Percentiles rank a stretch among this genome's conserved stretches.
phyloP scores from a whole-genome alignment of 1,140 invertebrate genomes.

The Varroa destructor region DNA sequence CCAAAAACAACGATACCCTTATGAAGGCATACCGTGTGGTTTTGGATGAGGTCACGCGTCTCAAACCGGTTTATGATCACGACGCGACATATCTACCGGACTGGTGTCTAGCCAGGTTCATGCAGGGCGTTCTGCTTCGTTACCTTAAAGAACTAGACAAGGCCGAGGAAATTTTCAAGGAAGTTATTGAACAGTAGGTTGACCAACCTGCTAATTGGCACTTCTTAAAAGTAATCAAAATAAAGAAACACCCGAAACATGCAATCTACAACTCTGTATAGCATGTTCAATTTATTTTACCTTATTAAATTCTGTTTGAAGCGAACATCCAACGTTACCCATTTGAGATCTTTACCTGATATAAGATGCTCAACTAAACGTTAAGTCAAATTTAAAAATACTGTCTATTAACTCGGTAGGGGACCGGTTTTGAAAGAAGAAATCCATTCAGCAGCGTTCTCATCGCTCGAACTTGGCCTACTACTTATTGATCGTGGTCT shows the following conservation, averaged over 20 bases:
- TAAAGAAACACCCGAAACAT: too few relatives aligned
- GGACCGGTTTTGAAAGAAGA: slow-evolving; percentile 1
- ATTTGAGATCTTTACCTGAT: too few relatives aligned
- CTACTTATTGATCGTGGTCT: not conserved
- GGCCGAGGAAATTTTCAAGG: slow-evolving; percentile 10
- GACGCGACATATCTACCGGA: slow-evolving; percentile 10
- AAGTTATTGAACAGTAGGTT: slow-evolving; percentile 20
- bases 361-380: too few relatives aligned
- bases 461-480: not conserved
- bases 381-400: too few relatives aligned
- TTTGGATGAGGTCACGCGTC: not conserved
- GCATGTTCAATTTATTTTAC: not conserved
- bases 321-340: too few relatives aligned
- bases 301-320: not conserved
- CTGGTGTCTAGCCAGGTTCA: slow-evolving; percentile 20
- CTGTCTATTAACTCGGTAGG: not conserved
- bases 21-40: not conserved
- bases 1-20: slow-evolving; percentile 17
- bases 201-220: not conserved
- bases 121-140: slow-evolving; percentile 14
- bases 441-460: slow-evolving; percentile 7
- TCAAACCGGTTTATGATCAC: not conserved
- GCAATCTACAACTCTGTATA: not conserved
- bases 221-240: too few relatives aligned
- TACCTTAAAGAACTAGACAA: slow-evolving; percentile 2